phyloP scores from a whole-genome alignment of 1,140 invertebrate genomes.

The Temnothorax longispinosus region DNA sequence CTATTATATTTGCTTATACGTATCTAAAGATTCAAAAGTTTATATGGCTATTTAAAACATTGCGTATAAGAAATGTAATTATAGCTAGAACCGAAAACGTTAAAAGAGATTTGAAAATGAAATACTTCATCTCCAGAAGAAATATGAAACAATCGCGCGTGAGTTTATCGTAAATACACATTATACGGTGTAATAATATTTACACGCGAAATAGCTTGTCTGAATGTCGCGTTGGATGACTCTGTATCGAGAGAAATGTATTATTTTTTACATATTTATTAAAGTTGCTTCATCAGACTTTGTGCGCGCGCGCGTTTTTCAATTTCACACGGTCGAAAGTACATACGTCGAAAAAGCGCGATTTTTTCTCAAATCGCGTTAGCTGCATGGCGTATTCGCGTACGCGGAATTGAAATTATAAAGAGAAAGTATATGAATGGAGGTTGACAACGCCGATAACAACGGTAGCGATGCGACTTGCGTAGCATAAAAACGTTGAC shows the following conservation, averaged over 20 bases:
- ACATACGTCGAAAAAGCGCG: constrained; percentile 18
- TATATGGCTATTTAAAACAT: background rate
- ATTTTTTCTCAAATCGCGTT: constrained; percentile 40
- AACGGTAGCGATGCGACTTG: constrained; percentile 8
- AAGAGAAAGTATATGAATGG: constrained; percentile 42
- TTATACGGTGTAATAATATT: background rate
- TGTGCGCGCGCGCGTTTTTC: constrained; percentile 6
- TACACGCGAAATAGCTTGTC: constrained; percentile 24
- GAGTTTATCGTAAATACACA: too few relatives aligned
- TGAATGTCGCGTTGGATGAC: background rate
- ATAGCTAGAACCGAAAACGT: background rate
- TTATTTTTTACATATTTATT: constrained; percentile 61
- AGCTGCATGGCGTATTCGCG: background rate
- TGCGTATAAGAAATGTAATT: background rate
- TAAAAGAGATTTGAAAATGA: background rate
- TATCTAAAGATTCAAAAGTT: background rate
- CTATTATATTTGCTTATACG: background rate
- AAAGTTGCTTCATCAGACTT: constrained; percentile 41
- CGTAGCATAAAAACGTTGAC: background rate
- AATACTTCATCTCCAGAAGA: background rate
- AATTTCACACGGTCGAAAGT: constrained; percentile 30
- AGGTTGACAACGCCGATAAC: constrained; percentile 26
- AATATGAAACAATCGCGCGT: background rate
- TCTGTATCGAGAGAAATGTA: background rate
- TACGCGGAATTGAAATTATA: constrained; percentile 50